Base-by-base conservation (phyloP, 2,113 vertebrate genomes). In the Hepsetus odoe region DNA sequence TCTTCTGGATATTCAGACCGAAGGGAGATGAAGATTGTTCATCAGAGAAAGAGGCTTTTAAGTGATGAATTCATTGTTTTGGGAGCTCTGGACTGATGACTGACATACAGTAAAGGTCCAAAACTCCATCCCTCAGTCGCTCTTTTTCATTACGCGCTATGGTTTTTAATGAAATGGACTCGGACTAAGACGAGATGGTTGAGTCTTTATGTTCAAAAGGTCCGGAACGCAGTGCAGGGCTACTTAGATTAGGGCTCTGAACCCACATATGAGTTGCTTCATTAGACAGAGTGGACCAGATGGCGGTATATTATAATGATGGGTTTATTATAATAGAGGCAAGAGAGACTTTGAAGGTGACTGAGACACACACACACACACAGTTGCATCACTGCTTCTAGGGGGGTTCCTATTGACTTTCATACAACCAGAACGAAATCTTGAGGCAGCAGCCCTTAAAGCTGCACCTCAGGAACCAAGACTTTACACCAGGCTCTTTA, bases 261-360 rank as follows among this genome's bases (percentile, higher is more conserved):
- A 10, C 32, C 12, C 12, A 28, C 18, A 28, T 22, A 53, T 9
- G 49, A 13, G 22, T 20, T 30, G 71, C 55, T 53, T 69, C 32
- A 74, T 74, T 59, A 33, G 42, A 22, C 38, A 33, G 56, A 62
- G 64, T 61, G 79, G 28, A 49, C 32, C 65, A 75, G 65, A 55
- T 80, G 64, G 42, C 73, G 24, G 24, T 62, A 8, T 16, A 30
- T 40, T 64, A 22, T 62, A 26, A 55, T 55, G 51, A 55, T 24
- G 51, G 32, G 24, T 69, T 12, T n/a, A 30, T 40, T 53, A 22
- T 62, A 13, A 44, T 28, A 13, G 46, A 71, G 49, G 28, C 7
- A 51, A 12, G 42, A 14, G 14, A 53, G 44, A 66, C 8, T 66
- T 16, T 66, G 73, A 55, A 66, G 73, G 61, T 76, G 44, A 76